Conservation (phyloP, 2,113 vertebrate genomes). For the Fukomys damarensis region DNA sequence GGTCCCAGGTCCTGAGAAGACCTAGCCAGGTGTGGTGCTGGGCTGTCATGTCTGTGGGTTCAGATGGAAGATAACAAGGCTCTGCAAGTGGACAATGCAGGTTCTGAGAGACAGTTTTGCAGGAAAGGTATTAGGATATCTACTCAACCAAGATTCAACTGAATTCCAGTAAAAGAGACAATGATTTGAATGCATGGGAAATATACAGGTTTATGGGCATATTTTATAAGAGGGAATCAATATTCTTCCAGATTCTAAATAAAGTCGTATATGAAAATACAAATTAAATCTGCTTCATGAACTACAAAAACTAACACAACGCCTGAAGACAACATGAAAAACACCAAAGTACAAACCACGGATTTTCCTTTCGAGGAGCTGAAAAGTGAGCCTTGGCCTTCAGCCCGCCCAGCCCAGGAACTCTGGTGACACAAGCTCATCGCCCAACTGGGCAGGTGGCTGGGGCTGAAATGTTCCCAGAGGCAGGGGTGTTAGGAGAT, state of each 20-base stretch:
- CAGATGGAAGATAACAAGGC: neutral
- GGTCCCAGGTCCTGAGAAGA: no score
- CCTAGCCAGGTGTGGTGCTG: no score
- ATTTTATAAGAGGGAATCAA: neutral
- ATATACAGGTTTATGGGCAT: neutral
- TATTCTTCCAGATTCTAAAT: neutral
- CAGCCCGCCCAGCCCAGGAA: neutral
- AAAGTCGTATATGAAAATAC: neutral
- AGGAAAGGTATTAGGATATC: neutral
- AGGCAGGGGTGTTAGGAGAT: neutral
- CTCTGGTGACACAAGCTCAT: no score
- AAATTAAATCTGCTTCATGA: neutral
- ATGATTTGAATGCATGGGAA: no score
- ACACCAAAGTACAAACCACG: neutral
- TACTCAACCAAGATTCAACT: neutral
- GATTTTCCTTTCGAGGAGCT: neutral
- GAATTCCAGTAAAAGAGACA: neutral
- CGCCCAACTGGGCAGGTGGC: accelerated
- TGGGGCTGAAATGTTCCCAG: neutral
- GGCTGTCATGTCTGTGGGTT: no score
- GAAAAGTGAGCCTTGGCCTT: neutral
- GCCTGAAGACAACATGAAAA: neutral
- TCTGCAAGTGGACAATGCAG: neutral
- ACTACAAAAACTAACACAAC: neutral
- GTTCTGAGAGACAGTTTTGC: neutral